A percentile compares a stretch with the other conserved stretches of the same genome.
These are phyloP conservation scores for Bombylius major DNA, from an alignment of 2,888 invertebrate genomes.

Conservation along the genomic window DNA sequence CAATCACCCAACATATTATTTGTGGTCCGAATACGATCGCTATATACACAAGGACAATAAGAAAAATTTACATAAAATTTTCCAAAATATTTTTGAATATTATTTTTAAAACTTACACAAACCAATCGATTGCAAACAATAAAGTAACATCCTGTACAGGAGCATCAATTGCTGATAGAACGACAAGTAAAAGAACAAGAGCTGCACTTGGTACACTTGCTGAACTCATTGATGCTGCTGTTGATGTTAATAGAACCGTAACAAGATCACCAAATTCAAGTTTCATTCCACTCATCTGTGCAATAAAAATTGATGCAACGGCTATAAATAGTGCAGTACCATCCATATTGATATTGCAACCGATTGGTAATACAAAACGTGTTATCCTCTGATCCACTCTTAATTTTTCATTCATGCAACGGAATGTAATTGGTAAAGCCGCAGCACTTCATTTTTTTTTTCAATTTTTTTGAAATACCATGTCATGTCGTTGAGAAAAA, in stretches of 20 bases:
- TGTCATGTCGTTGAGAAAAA: background rate
- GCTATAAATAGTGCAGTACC: constrained; percentile 82
- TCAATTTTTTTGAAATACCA: background rate
- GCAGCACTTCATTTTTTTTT: constrained; percentile 51
- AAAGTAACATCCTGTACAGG: constrained; percentile 70
- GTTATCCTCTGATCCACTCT: constrained; percentile 70
- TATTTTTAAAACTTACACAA: constrained; percentile 55
- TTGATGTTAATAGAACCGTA: constrained; percentile 72
- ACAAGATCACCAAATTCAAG: constrained; percentile 73
- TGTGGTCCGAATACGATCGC: constrained; percentile 74
- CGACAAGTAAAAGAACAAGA: constrained; percentile 65
- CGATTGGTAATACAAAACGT: constrained; percentile 79
- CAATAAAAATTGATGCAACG: constrained; percentile 73
- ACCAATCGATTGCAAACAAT: constrained; percentile 80
- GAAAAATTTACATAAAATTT: background rate
- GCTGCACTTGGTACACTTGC: constrained; percentile 81
- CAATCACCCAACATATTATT: constrained; percentile 83
- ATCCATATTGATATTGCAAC: constrained; percentile 88
- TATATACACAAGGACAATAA: constrained; percentile 34
- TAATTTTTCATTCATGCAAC: constrained; percentile 72
- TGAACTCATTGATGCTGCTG: constrained; percentile 78
- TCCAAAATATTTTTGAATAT: background rate
- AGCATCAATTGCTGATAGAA: constrained; percentile 69
- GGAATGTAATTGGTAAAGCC: constrained; percentile 77
- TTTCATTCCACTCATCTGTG: constrained; percentile 71